Base-by-base conservation (phyloP, 2,797 vertebrate genomes). In the Rhincodon typus region DNA sequence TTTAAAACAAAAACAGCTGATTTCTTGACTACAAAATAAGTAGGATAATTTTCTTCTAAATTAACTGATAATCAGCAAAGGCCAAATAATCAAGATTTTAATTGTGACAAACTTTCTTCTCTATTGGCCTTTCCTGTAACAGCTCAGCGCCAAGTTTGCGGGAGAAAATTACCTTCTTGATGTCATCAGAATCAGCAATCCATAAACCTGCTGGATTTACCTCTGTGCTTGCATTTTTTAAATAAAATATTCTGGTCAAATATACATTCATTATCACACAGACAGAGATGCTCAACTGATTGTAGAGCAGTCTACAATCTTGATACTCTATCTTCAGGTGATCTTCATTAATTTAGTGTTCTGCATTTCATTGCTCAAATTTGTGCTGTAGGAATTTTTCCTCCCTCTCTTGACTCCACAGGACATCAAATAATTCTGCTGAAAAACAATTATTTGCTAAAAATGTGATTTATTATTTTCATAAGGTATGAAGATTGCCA, bases 1-100 rank as follows among this genome's bases (percentile, higher is more conserved):
- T 57, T 95, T 30, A 53, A 57, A 95, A 95, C 53, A 7, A 53
- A 74, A 34, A 62, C 38, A 38, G 57, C 13, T 77, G 27, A 77
- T 95, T 77, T 74, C 30, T 53, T 34, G 13, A 50, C 70, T 70
- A 27, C 66, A 46, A 94, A 62, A 42, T 21, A 95, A 77, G 62
- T 42, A 62, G 8, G 21, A 1, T 66, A 62, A 93, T 25, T 38
- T 93, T n/a, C n/a, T 93, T 93, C 66, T 67, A 93, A 23, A 25
- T 38, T 7, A 67, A 50, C 70, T 53, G 70, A 30, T 72, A 25
- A 30, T 53, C 30, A 66, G 27, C 10, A 62, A 42, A 46, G 23
- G n/a, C 67, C 67, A 94, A 94, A 70, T 27, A 70, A 69, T 69
- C 21, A 74, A 74, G 94, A 94, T 8, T 94, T 94, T 74, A 42